Evolutionary conservation across 2,113 vertebrate species (phyloP), one percentile per base, ranked within the genome.

Genomic region (Butorides virescens): DNA sequence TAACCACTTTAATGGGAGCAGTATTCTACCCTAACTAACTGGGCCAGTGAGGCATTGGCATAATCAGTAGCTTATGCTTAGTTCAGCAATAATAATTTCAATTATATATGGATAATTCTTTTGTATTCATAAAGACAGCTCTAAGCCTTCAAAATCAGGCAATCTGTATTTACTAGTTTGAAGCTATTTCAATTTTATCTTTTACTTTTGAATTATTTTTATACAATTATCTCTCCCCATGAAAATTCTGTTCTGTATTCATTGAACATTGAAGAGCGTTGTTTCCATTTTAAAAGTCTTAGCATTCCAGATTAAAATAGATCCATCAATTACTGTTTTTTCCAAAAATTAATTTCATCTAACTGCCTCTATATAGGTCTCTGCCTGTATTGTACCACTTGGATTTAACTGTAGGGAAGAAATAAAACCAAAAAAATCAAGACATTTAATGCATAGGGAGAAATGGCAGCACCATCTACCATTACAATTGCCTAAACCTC

Each of bases 91-190:
- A 88, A 79, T 62, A 76, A 86, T 90, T 91, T 92, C 74, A 83
- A 58, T 92, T 94, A 53, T 55, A 62, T 61, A n/a, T 4, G 55
- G 32, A 82, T 82, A 92, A 92, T 44, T 20, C 53, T 80, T 88
- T 62, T 88, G 46, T 68, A 32, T 83, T 83, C 75, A 61, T 72
- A 73, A 92, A 82, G 83, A 76, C 23, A 92, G 39, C 15, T 79
- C 50, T 93, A 75, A 93, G 44, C 71, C 75, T 86, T 92, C 42
- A 86, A 58, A 94, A 95, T 73, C 82, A 93, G 62, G 14, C 49
- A 86, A 49, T 92, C 62, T 83, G 11, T 88, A 76, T 86, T 97
- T 95, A 73, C 71, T 70, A 80, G 82, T 94, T 76, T 88, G 75
- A 86, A 94, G 42, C 36, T 67, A 46, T 56, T 91, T 82, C 52